These are phyloP conservation scores for Potamilus streckersoni DNA, from an alignment of 1,140 invertebrate genomes.

Conservation along the genomic window DNA sequence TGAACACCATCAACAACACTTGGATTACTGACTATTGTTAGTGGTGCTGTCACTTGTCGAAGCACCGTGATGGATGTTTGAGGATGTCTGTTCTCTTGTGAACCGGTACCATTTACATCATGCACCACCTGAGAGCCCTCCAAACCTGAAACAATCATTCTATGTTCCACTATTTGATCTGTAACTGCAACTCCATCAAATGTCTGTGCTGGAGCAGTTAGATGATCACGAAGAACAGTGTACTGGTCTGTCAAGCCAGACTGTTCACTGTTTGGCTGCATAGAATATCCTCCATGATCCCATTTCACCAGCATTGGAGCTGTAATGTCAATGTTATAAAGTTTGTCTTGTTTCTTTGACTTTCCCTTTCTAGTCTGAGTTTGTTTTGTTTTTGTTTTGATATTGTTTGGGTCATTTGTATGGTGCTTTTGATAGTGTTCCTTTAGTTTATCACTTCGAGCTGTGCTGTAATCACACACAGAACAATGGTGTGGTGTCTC, in stretches of 20 bases:
- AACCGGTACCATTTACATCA: no score
- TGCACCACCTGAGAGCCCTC: no score
- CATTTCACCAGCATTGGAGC: slow-evolving; percentile 26
- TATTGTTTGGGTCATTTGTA: slow-evolving; percentile 64
- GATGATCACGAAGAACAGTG: slow-evolving; percentile 18
- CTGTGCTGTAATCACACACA: slow-evolving; percentile 76
- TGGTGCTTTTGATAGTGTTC: slow-evolving; percentile 77
- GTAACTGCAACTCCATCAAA: no score
- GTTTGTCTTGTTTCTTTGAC: slow-evolving; percentile 1
- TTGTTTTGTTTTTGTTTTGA: not conserved
- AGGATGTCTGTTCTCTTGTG: no score
- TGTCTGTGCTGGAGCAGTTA: no score
- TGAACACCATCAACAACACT: slow-evolving; percentile 18
- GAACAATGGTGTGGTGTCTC: slow-evolving; percentile 72
- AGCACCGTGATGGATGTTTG: no score
- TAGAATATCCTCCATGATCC: slow-evolving; percentile 44
- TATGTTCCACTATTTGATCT: no score
- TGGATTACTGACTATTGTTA: not conserved
- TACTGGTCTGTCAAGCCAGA: slow-evolving; percentile 8
- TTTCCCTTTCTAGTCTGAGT: no score
- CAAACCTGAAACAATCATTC: no score
- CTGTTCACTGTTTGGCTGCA: slow-evolving; percentile 20
- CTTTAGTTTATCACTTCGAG: slow-evolving; percentile 77
- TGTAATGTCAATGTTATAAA: slow-evolving; percentile 6
- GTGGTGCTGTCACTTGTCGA: not conserved